Conservation (phyloP, 1,140 invertebrate species). For the Drosophila persimilis region DNA sequence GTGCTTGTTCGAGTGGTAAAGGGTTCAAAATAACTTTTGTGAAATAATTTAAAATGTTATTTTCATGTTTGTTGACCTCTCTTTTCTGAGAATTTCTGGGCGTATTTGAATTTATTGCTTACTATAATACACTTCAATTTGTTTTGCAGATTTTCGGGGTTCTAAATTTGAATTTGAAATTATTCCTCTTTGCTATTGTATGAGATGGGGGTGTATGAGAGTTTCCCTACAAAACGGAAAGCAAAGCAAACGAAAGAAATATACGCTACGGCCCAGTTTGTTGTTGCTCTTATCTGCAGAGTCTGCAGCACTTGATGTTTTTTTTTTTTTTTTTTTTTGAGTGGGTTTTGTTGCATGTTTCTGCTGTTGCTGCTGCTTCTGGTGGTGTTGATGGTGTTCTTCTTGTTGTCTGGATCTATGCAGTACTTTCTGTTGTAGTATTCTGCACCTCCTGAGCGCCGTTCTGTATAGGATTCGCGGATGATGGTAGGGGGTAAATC, state of each 20-base stretch:
- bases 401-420: slow-evolving; percentile 69
- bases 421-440: slow-evolving; percentile 82
- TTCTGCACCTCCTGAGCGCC: slow-evolving; percentile 82
- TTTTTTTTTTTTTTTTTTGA: slow-evolving; percentile 11
- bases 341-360: slow-evolving; percentile 30
- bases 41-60: slow-evolving; percentile 27
- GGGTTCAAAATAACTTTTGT: slow-evolving; percentile 6
- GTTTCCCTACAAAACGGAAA: slow-evolving; percentile 47
- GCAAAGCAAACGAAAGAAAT: slow-evolving; percentile 59
- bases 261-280: slow-evolving; percentile 45
- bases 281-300: slow-evolving; percentile 33
- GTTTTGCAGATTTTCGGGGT: slow-evolving; percentile 34
- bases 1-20: slow-evolving; percentile 12
- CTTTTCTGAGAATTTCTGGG: slow-evolving; percentile 12
- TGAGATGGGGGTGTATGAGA: slow-evolving; percentile 22
- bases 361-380: slow-evolving; percentile 34
- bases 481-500: slow-evolving; percentile 18
- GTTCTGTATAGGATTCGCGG: slow-evolving; percentile 48
- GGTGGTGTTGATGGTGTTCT: slow-evolving; percentile 38
- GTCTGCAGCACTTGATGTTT: slow-evolving; percentile 12
- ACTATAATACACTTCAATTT: slow-evolving; percentile 57
- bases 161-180: slow-evolving; percentile 48
- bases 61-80: not conserved
- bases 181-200: slow-evolving; percentile 19
- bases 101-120: slow-evolving; percentile 28